These are phyloP conservation scores for Papilio protenor DNA, from an alignment of 2,888 invertebrate genomes.

Conservation along the genomic window DNA sequence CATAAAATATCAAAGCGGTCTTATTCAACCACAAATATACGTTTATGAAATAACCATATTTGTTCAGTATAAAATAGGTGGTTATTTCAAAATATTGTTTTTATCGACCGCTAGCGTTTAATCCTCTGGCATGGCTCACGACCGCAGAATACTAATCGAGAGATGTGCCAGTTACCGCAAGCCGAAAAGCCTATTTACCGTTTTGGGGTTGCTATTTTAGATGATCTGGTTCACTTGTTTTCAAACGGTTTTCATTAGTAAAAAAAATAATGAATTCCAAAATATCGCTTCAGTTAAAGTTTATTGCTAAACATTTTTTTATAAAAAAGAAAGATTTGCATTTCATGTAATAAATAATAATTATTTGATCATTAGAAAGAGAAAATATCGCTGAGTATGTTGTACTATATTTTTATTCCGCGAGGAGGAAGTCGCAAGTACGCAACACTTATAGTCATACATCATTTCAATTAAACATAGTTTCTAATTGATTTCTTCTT, in stretches of 20 bases:
- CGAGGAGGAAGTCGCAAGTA: too few species aligned
- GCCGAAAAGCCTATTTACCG: constrained; percentile 52
- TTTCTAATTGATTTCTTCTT: too few species aligned
- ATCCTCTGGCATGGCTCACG: constrained; percentile 54
- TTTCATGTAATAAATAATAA: too few species aligned
- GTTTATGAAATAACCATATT: background rate
- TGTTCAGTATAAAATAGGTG: constrained; percentile 46
- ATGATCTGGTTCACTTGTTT: constrained; percentile 1
- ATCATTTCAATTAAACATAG: too few species aligned
- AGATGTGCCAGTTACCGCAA: constrained; percentile 70
- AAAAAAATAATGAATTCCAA: background rate
- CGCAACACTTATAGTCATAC: too few species aligned
- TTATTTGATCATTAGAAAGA: too few species aligned
- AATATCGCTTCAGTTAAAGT: background rate
- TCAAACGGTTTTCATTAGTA: background rate
- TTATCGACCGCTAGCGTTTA: constrained; percentile 37
- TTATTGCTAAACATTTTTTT: too few species aligned
- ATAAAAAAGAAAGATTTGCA: too few species aligned
- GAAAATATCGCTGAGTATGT: too few species aligned
- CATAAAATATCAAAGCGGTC: background rate
- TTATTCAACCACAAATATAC: background rate
- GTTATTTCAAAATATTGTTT: constrained; percentile 36
- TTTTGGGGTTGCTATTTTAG: constrained; percentile 27
- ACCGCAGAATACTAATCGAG: constrained; percentile 73
- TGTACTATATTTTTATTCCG: too few species aligned